Percentiles rank a stretch among this genome's conserved stretches.
Evolutionary conservation across 2,797 vertebrate species (phyloP).

Genomic region (Gambusia yucatana): DNA sequence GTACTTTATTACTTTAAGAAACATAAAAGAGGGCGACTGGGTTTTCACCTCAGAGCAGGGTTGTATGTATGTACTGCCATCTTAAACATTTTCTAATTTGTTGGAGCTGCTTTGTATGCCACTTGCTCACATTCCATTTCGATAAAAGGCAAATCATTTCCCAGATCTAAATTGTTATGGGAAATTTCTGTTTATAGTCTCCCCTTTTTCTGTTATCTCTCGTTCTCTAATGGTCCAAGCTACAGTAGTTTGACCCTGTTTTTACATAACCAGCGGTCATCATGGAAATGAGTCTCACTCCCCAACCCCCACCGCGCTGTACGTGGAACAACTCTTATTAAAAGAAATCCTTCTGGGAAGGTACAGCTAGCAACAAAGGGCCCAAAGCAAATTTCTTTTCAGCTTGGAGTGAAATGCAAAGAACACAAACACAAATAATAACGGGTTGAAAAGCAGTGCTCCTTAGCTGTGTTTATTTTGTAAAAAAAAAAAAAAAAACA

Average conservation of each 20-base stretch:
- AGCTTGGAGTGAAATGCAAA: constrained; percentile 47
- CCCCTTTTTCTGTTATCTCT: constrained; percentile 52
- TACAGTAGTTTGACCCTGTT: constrained; percentile 58
- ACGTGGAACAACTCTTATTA: constrained; percentile 40
- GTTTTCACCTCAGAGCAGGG: not conserved
- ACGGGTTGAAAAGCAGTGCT: constrained; percentile 30
- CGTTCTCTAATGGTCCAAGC: constrained; percentile 52
- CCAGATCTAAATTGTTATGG: constrained; percentile 33
- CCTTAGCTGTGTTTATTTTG: constrained; percentile 59
- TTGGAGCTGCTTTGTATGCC: constrained; percentile 1
- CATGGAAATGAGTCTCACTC: constrained; percentile 62
- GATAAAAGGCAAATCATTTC: not conserved
- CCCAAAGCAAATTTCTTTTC: constrained; percentile 15
- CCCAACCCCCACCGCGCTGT: constrained; percentile 11
- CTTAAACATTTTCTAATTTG: constrained; percentile 1
- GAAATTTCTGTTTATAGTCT: constrained; percentile 48
- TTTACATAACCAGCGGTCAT: constrained; percentile 73
- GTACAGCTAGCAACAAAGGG: not conserved
- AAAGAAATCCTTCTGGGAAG: constrained; percentile 6
- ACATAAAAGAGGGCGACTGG: not conserved
- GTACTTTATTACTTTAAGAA: constrained; percentile 4
- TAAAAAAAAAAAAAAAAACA: constrained; percentile 11
- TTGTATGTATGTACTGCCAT: too few relatives aligned
- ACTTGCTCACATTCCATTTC: constrained; percentile 5
- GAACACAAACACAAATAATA: constrained; percentile 42